These are phyloP conservation scores for Arenaria interpres DNA, from an alignment of 2,113 vertebrate genomes.

Conservation along the genomic window DNA sequence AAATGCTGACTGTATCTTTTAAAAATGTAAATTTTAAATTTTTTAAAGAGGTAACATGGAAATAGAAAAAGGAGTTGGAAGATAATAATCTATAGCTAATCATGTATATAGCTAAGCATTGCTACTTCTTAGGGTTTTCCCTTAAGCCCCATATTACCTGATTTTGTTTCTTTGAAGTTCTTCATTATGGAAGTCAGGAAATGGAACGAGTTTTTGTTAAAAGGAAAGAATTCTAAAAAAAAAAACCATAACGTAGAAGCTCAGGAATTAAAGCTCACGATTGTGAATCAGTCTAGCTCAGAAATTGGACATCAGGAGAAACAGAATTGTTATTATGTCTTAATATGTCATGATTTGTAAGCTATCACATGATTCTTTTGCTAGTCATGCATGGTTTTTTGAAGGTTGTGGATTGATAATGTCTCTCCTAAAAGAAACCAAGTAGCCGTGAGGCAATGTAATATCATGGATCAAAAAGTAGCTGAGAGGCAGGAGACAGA, in stretches of 20 bases:
- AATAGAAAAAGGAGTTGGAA: neutral
- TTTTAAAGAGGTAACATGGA: neutral
- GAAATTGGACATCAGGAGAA: neutral
- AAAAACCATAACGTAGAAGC: accelerated
- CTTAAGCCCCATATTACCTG: neutral
- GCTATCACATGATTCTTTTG: neutral
- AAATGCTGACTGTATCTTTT: neutral
- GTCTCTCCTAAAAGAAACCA: slow-evolving; percentile 13
- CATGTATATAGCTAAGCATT: neutral
- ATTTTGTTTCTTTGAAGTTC: neutral
- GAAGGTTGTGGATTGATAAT: slow-evolving; percentile 29
- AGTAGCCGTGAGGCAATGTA: slow-evolving; percentile 9
- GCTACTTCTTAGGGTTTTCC: neutral
- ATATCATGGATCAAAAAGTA: slow-evolving; percentile 47
- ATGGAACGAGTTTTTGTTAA: neutral
- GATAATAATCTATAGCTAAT: neutral
- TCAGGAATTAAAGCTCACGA: neutral
- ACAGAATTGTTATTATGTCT: neutral
- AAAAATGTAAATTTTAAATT: neutral
- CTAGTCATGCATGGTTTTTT: neutral
- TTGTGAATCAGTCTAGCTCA: neutral
- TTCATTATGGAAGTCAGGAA: neutral
- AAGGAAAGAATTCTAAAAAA: neutral
- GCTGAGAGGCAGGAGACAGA: slow-evolving; percentile 46
- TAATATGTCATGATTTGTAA: slow-evolving; percentile 45